Percentiles rank a stretch among this genome's conserved stretches.
These are phyloP conservation scores for Apotomis capreana DNA, from an alignment of 2,888 invertebrate genomes.

Conservation along the genomic window DNA sequence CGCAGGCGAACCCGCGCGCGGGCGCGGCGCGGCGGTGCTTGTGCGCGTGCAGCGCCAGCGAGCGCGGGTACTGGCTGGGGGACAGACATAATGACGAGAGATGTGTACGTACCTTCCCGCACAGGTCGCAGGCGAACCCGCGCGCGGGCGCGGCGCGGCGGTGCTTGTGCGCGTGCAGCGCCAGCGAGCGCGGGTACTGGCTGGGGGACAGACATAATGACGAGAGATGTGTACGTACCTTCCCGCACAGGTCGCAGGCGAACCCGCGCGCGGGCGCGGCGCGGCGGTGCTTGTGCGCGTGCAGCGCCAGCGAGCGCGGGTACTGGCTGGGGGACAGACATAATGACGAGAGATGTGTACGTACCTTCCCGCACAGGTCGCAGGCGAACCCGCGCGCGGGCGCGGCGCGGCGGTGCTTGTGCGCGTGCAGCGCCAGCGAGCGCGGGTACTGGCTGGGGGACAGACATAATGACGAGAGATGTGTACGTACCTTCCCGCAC, in stretches of 20 bases:
- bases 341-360: too few relatives aligned
- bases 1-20: conserved; percentile 83
- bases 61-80: conserved; percentile 82
- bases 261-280: conserved; percentile 68
- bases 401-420: conserved; percentile 76
- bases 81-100: background rate
- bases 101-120: conserved; percentile 79
- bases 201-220: conserved; percentile 51
- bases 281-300: conserved; percentile 81
- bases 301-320: conserved; percentile 84
- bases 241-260: conserved; percentile 87
- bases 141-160: conserved; percentile 66
- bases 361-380: conserved; percentile 86
- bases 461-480: too few relatives aligned
- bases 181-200: conserved; percentile 84
- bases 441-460: conserved; percentile 80
- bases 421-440: conserved; percentile 83
- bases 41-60: conserved; percentile 83
- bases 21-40: conserved; percentile 75
- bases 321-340: conserved; percentile 69
- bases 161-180: conserved; percentile 82
- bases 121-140: conserved; percentile 86
- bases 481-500: conserved; percentile 82
- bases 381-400: conserved; percentile 82
- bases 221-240: conserved; percentile 59